Base-by-base conservation (phyloP, 53 echinoderm and acorn worm species). In the Astropecten irregularis region DNA sequence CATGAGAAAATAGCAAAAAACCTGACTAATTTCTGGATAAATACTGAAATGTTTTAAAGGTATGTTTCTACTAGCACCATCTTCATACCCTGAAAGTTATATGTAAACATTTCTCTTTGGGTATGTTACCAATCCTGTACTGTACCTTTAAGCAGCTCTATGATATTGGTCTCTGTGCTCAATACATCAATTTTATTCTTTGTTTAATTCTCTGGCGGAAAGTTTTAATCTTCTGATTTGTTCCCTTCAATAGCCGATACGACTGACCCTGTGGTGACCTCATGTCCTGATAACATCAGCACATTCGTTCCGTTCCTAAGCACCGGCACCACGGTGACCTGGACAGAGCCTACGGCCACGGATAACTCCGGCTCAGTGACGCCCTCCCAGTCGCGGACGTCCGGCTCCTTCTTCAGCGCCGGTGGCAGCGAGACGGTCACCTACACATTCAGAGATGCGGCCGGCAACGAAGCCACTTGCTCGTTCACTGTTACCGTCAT, bases 321-420 rank as follows among this genome's bases (percentile, higher is more conserved):
- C 40, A 70, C 81, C 9, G 46, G 57, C 13, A 68, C 69, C 28
- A 23, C 68, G 9, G 71, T 76, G 28, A 67, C 74, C 1, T 91
- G 91, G 91, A 53, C 16, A 16, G 62, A 26, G 28, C 91, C 91
- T 21, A 32, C 20, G 3, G 91, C 40, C 22, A 74, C 38, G 19
- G 91, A 91, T 68, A 73, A 87, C 69, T 76, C 83, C 0, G 87
- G 87, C 39, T 73, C 66, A 2, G 73, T 88, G 21, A 51, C 40
- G 22, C 52, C 73, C 0, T 52, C 48, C 54, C 82, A 83, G 73
- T 83, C 72, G 0, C 25, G 53, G 9, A 30, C 25, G 2, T 73
- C 83, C 10, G 88, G 88, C 31, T 72, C 72, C 20, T 57, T 47
- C 46, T 88, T 88, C 34, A 0, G 19, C 0, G 42, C 66, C 2